phyloP scores from a whole-genome alignment of 2,888 invertebrate species.

The Apotomis betuletana region DNA sequence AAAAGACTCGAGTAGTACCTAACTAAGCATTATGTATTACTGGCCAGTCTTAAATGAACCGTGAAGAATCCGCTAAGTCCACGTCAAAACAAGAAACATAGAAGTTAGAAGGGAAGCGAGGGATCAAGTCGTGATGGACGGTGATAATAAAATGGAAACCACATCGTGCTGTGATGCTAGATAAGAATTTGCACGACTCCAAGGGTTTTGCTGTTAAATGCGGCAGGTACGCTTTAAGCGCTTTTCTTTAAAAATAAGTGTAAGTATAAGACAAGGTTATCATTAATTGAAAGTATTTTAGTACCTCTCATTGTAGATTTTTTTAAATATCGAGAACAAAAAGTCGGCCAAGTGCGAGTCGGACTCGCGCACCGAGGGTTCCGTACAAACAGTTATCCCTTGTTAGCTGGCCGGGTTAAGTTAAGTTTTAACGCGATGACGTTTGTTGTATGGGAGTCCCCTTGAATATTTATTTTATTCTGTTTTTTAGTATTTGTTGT shows the following conservation, averaged over 20 bases:
- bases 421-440: too few relatives aligned
- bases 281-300: background rate
- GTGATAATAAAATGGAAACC: slow-evolving; percentile 60
- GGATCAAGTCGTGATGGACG: slow-evolving; percentile 49
- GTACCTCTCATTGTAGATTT: background rate
- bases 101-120: slow-evolving; percentile 21
- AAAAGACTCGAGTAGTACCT: slow-evolving; percentile 23
- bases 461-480: too few relatives aligned
- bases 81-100: background rate
- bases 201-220: slow-evolving; percentile 46
- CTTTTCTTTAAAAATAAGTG: background rate
- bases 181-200: slow-evolving; percentile 74
- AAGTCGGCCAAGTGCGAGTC: too few relatives aligned
- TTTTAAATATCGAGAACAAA: too few relatives aligned
- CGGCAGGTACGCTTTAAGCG: slow-evolving; percentile 48
- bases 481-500: too few relatives aligned
- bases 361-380: too few relatives aligned
- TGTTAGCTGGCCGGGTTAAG: too few relatives aligned
- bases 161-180: slow-evolving; percentile 68
- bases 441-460: too few relatives aligned
- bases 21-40: slow-evolving; percentile 21
- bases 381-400: too few relatives aligned
- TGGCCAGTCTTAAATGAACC: slow-evolving; percentile 26
- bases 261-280: background rate
- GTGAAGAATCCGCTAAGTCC: slow-evolving; percentile 15